Percentiles rank a stretch among this genome's conserved stretches.
Conservation (phyloP, 2,797 vertebrate species). For the Mastacembelus armatus region DNA sequence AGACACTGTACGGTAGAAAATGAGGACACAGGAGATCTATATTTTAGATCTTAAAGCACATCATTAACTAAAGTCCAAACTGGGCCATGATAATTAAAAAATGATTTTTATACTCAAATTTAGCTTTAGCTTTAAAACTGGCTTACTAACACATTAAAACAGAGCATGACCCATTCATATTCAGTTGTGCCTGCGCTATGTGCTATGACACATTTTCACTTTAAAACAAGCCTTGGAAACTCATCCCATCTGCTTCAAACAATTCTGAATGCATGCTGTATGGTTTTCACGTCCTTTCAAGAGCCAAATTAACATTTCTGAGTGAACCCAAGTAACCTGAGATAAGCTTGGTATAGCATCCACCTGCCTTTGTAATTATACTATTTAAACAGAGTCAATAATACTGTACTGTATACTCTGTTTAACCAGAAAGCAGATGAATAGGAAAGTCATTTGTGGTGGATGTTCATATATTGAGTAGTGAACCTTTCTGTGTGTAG, state of each 20-base stretch:
- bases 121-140: not conserved
- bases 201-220: conserved; percentile 29
- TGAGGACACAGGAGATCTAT: not conserved
- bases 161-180: conserved; percentile 26
- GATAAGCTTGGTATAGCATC: conserved; percentile 44
- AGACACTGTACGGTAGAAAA: not conserved
- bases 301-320: conserved; percentile 44
- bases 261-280: conserved; percentile 17
- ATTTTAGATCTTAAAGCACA: not conserved
- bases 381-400: conserved; percentile 41
- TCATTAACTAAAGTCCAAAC: not conserved
- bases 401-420: conserved; percentile 6
- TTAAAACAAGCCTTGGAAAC: conserved; percentile 30
- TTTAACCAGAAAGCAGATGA: conserved; percentile 24
- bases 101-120: not conserved
- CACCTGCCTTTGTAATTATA: conserved; percentile 58
- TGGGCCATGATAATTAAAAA: not conserved
- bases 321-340: conserved; percentile 56
- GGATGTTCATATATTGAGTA: too few species aligned
- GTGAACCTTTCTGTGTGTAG: too few species aligned
- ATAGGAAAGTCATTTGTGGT: not conserved
- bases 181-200: conserved; percentile 3
- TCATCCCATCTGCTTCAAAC: conserved; percentile 10
- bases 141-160: conserved; percentile 26
- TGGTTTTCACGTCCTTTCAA: conserved; percentile 27